Base-by-base conservation (phyloP, 1,140 invertebrate genomes). In the Cotesia glomerata region DNA sequence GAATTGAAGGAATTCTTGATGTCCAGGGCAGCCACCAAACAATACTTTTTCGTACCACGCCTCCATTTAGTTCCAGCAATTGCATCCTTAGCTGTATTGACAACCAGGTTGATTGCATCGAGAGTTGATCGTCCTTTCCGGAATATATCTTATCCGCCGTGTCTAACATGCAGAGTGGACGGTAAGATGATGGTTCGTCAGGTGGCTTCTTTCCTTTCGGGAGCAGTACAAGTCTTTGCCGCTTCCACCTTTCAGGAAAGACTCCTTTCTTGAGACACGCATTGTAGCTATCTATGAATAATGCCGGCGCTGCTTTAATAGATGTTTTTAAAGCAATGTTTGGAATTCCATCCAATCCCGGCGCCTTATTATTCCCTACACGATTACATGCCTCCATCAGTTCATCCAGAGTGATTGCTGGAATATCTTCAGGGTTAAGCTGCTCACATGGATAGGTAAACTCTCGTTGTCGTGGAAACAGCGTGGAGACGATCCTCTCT, bases 291-390 rank as follows among this genome's bases (percentile, higher is more conserved):
- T 61, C 58, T 35, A 39, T 5, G 13, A 64, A 64, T 14, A 64
- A 13, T 14, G 32, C n/a, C n/a, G 62, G 62, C 0, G 62, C 36
- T 39, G 35, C 62, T 9, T 39, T 35, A 0, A 65, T 65, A 8
- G 9, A 7, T 0, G 45, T 18, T 14, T 65, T 65, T 2, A 65
- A 39, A 3, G 63, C 45, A 1, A 65, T 16, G 16, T 69, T 69
- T 3, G 79, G 79, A 0, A 84, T 68, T n/a, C n/a, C n/a, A n/a
- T n/a, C n/a, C 0, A 76, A 76, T 1, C 82, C 82, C n/a, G 81
- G 79, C 4, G 79, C 81, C 32, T 79, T 82, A 5, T 69, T 72
- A 26, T 62, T 77, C 14, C 75, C 73, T 4, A 84, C 49, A 13
- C 51, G 72, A 0, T 11, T 26, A 11, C 71, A 54, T 2, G 81